A percentile compares a stretch with the other conserved stretches of the same genome.
These are phyloP conservation scores for Trogon surrucura DNA, from an alignment of 2,113 vertebrate species.

Conservation along the genomic window DNA sequence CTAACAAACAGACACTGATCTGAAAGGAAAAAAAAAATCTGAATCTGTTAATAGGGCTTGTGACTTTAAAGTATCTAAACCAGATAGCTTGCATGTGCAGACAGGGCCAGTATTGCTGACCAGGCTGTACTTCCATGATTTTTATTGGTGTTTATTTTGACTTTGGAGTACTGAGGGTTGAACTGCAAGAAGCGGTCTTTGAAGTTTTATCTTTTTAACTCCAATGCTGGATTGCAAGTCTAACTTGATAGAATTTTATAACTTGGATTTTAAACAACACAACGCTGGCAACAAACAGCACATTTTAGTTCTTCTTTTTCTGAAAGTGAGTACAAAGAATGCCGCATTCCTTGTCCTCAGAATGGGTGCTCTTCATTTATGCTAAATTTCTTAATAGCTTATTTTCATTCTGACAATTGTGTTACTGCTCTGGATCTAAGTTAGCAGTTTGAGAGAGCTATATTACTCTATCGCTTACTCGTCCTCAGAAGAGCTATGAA, in stretches of 20 bases:
- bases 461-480: not conserved
- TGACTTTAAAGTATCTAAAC: not conserved
- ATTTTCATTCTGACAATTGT: not conserved
- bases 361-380: not conserved
- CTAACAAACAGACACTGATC: not conserved
- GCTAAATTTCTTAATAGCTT: not conserved
- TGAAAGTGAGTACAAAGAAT: not conserved
- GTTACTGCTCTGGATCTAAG: not conserved
- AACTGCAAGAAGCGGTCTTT: not conserved
- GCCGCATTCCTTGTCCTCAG: not conserved
- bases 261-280: not conserved
- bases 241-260: not conserved
- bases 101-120: not conserved
- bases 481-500: not conserved
- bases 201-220: constrained; percentile 9
- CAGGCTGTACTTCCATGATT: not conserved
- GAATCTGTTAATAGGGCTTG: not conserved
- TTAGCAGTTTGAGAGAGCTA: not conserved
- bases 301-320: not conserved
- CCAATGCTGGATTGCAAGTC: not conserved
- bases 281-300: not conserved
- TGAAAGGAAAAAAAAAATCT: not conserved
- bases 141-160: constrained; percentile 23
- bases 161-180: not conserved
- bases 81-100: not conserved